Base-by-base conservation (phyloP, 2,888 invertebrate genomes). In the Chymomyza caudatula region DNA sequence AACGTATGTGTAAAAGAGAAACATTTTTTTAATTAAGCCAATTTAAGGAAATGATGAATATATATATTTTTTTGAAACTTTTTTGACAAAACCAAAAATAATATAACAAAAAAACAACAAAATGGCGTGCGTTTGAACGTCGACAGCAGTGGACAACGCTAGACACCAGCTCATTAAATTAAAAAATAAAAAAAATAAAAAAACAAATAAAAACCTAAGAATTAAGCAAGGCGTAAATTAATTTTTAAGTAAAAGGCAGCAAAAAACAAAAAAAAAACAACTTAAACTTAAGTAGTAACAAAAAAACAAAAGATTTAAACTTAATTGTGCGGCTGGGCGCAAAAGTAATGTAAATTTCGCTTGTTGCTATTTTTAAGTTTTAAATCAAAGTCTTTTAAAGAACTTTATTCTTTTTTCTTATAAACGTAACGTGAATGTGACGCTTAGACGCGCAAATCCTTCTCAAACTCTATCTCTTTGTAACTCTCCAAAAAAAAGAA, bases 41-140 rank as follows among this genome's bases (percentile, higher is more conserved):
- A 82, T 74, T 77, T 84, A 79, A 78, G 77, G 70, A 83, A 77
- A 85, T 78, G 77, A 85, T 74, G 74, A 84, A 85, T 77, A 74
- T 76, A 87, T 87, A 87, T 87, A 86, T 88, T 86, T 87, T 88
- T 88, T 87, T 84, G 87, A 88, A 88, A 88, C 83, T 85, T 89
- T 88, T 89, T 89, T 86, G 76, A 84, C 62, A 75, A 75, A 77
- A 72, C 65, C 68, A 74, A 70, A 60, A 71, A 72, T 60, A 74
- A 77, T 62, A 73, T 75, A 55, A 69, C 63, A 73, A 71, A 77
- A 68, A 69, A 74, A 69, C 71, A 73, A 62, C 62, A 71, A 69
- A 66, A 69, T 69, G 73, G 65, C 68, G 74, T 37, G 56, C 19
- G 53, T 53, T 54, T 29, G 25, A 25, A 49, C 57, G 23, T 47